Evolutionary conservation across 1,140 invertebrate species (phyloP).

Genomic region (Drosophila rhopaloa): DNA sequence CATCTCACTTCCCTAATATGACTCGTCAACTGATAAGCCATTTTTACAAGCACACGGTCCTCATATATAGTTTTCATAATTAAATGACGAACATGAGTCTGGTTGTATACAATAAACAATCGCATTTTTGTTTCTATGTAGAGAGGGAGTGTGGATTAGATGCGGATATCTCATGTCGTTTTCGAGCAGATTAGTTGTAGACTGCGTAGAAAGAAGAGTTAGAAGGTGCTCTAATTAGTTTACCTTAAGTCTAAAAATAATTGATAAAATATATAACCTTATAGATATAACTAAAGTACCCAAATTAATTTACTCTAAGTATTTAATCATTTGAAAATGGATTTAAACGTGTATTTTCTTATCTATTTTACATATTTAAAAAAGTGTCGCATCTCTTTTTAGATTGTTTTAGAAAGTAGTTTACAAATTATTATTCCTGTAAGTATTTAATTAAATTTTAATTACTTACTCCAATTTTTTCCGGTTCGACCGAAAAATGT

Average conservation of each 20-base stretch:
- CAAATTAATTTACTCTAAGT: too few relatives aligned
- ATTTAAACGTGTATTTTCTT: too few relatives aligned
- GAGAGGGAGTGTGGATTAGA: neutral
- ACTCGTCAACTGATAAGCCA: constrained; percentile 45
- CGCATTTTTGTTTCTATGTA: constrained; percentile 43
- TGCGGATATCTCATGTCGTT: constrained; percentile 3
- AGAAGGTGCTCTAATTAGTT: neutral
- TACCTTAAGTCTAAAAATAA: too few relatives aligned
- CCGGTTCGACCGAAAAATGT: constrained; percentile 89
- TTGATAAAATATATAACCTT: too few relatives aligned
- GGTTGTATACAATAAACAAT: constrained; percentile 33
- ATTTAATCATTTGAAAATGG: too few relatives aligned
- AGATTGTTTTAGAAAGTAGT: too few relatives aligned
- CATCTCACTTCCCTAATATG: constrained; percentile 24
- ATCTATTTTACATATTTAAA: too few relatives aligned
- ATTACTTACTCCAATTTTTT: constrained; percentile 90
- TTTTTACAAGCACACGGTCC: constrained; percentile 9
- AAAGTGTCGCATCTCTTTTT: too few relatives aligned
- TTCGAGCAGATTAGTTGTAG: neutral
- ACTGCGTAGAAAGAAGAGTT: neutral
- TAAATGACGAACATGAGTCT: constrained; percentile 37
- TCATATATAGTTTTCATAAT: constrained; percentile 16
- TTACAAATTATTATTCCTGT: too few relatives aligned
- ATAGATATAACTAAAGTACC: too few relatives aligned
- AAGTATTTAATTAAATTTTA: too few relatives aligned